phyloP scores from a whole-genome alignment of 2,797 vertebrate genomes.

The Lutjanus argentimaculatus region DNA sequence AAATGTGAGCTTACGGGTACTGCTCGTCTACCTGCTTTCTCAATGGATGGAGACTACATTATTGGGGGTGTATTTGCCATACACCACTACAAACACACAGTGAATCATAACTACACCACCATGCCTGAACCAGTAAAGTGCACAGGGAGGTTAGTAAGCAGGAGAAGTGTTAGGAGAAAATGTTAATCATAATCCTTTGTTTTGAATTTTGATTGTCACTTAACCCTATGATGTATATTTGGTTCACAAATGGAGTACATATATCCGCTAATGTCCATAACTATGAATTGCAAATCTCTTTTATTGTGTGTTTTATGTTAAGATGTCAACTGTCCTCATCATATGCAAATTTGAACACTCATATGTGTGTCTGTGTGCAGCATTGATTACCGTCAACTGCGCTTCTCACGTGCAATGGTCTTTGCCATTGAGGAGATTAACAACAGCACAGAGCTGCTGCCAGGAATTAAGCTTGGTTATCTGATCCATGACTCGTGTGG shows the following conservation, averaged over 20 bases:
- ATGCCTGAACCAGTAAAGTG: slow-evolving; percentile 69
- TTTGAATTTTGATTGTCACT: background rate
- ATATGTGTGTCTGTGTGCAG: slow-evolving; percentile 38
- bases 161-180: background rate
- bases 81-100: slow-evolving; percentile 55
- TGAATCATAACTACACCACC: slow-evolving; percentile 63
- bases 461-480: slow-evolving; percentile 73
- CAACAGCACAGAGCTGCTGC: slow-evolving; percentile 73
- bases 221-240: background rate
- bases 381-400: slow-evolving; percentile 63
- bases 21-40: slow-evolving; percentile 49
- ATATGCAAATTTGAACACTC: background rate
- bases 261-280: too few species aligned
- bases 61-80: slow-evolving; percentile 78
- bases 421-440: slow-evolving; percentile 79
- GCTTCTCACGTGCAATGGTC: slow-evolving; percentile 66
- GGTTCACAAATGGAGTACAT: background rate
- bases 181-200: background rate
- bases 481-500: slow-evolving; percentile 74
- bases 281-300: background rate
- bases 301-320: background rate
- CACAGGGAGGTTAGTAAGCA: slow-evolving; percentile 70
- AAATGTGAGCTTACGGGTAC: slow-evolving; percentile 45
- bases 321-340: background rate
- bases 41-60: slow-evolving; percentile 71